Percentiles rank a stretch among this genome's conserved stretches.
Evolutionary conservation across 2,888 invertebrate species (phyloP).

Genomic region (Vanessa cardui): DNA sequence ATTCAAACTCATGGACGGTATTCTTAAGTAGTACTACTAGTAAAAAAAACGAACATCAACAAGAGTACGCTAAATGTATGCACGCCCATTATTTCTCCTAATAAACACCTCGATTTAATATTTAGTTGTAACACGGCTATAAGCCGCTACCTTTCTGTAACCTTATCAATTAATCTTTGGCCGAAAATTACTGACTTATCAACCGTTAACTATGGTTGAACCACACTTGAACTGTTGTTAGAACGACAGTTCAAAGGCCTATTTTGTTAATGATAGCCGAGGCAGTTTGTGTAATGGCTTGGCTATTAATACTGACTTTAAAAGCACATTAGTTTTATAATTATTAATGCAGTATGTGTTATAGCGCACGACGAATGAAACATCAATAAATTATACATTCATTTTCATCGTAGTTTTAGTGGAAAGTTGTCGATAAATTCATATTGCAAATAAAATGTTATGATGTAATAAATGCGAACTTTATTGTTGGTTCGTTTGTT

Average conservation of each 20-base stretch:
- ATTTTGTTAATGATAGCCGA: slow-evolving; percentile 51
- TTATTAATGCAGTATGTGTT: background rate
- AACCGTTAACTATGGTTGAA: slow-evolving; percentile 47
- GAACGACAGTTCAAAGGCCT: slow-evolving; percentile 22
- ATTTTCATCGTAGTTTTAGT: no score
- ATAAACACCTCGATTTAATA: slow-evolving; percentile 29
- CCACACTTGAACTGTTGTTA: slow-evolving; percentile 45
- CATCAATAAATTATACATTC: no score
- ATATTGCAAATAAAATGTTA: no score
- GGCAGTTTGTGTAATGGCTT: slow-evolving; percentile 25
- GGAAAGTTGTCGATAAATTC: no score
- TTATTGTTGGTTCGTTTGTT: no score
- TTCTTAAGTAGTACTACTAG: background rate
- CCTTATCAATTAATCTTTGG: slow-evolving; percentile 58
- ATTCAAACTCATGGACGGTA: background rate
- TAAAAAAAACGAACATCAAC: background rate
- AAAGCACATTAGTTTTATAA: background rate
- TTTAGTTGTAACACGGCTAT: slow-evolving; percentile 23
- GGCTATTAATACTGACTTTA: slow-evolving; percentile 35
- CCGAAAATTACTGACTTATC: slow-evolving; percentile 50
- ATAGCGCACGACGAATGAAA: no score
- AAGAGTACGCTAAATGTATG: slow-evolving; percentile 16
- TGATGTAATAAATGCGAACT: no score
- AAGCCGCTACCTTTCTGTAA: slow-evolving; percentile 23
- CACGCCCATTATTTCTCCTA: slow-evolving; percentile 25